Percentiles rank a stretch among this genome's conserved stretches.
phyloP scores from a whole-genome alignment of 2,113 vertebrate genomes.

The Lipotes vexillifer region DNA sequence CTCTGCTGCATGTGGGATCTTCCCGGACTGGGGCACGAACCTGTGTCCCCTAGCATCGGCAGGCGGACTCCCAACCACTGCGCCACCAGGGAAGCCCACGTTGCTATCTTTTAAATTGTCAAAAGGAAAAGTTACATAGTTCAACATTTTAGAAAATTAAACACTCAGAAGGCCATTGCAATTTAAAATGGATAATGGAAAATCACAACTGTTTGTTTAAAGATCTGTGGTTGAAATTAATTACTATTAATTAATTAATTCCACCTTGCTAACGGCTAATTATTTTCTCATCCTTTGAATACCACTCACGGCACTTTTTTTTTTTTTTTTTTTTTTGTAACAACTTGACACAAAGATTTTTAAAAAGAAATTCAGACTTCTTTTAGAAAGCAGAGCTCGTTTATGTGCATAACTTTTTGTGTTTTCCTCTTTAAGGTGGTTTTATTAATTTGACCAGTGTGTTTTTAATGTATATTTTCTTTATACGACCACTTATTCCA shows the following conservation, averaged over 20 bases:
- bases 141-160: conserved; percentile 52
- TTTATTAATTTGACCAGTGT: not conserved
- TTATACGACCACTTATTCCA: not conserved
- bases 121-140: conserved; percentile 38
- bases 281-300: conserved; percentile 54
- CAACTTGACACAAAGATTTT: not conserved
- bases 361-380: not conserved
- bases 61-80: too few species aligned
- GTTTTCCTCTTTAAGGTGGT: not conserved
- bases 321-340: not conserved
- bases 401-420: not conserved
- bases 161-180: conserved; percentile 15
- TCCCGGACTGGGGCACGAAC: too few species aligned
- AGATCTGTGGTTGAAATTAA: conserved; percentile 28
- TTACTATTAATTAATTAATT: conserved; percentile 65
- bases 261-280: conserved; percentile 59
- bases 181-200: conserved; percentile 58
- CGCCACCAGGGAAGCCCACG: too few species aligned
- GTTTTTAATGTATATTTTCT: not conserved
- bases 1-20: too few species aligned
- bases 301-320: conserved; percentile 9
- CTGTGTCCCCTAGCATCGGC: too few species aligned
- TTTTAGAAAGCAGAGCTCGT: not conserved
- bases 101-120: conserved; percentile 50
- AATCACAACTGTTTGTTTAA: conserved; percentile 38